A percentile compares a stretch with the other conserved stretches of the same genome.
phyloP scores from a whole-genome alignment of 92 coral and sea anemone species.

The Heliopora coerulea region DNA sequence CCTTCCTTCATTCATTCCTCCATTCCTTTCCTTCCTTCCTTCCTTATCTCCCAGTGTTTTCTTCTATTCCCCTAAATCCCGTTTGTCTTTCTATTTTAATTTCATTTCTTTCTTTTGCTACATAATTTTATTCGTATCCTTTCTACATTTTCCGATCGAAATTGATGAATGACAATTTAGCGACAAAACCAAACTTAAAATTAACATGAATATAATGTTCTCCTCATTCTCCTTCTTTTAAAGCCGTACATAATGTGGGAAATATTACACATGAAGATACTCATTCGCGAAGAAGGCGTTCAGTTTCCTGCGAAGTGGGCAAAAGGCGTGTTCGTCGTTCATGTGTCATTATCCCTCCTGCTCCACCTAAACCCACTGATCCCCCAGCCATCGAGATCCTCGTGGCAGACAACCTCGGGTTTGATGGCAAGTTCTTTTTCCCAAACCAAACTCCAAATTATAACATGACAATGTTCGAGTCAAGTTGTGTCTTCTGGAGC shows the following conservation, averaged over 20 bases:
- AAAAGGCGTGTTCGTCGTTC: conserved; percentile 75
- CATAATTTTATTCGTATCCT: too few relatives aligned
- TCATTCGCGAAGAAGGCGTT: conserved; percentile 63
- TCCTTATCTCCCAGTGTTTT: too few relatives aligned
- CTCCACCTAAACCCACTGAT: conserved; percentile 83
- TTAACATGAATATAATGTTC: too few relatives aligned
- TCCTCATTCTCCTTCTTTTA: not conserved
- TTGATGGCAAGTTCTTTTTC: conserved; percentile 69
- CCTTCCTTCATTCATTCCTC: not conserved
- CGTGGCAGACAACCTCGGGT: conserved; percentile 63
- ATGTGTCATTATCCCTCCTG: conserved; percentile 88
- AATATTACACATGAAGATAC: conserved; percentile 33
- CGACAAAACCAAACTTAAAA: too few relatives aligned
- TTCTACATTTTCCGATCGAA: too few relatives aligned
- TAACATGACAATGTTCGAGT: conserved; percentile 54
- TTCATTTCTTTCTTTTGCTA: too few relatives aligned
- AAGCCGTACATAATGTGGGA: conserved; percentile 43
- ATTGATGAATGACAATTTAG: too few relatives aligned
- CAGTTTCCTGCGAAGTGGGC: conserved; percentile 52
- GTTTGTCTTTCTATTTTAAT: too few relatives aligned
- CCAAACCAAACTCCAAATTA: conserved; percentile 67
- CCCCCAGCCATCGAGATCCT: conserved; percentile 45
- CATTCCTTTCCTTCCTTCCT: too few relatives aligned
- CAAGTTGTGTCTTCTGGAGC: conserved; percentile 80
- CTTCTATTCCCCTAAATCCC: too few relatives aligned